A percentile compares a stretch with the other conserved stretches of the same genome.
These are phyloP conservation scores for Hipparchia semele DNA, from an alignment of 2,888 invertebrate species.

Conservation along the genomic window DNA sequence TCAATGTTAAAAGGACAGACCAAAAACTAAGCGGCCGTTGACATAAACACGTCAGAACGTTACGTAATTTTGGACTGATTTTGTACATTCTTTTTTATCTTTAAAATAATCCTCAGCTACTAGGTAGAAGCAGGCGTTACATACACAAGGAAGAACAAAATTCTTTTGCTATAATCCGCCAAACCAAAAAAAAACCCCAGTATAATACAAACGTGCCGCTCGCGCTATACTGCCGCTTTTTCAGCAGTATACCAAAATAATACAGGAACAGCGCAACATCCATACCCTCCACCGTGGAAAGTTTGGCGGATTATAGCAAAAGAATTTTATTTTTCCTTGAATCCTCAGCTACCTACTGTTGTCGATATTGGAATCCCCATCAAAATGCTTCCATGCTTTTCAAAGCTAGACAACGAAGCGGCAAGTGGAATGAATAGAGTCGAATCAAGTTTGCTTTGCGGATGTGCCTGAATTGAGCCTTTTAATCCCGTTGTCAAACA, in stretches of 20 bases:
- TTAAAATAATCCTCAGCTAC: no score
- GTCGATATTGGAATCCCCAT: not conserved
- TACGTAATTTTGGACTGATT: not conserved
- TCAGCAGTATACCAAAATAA: no score
- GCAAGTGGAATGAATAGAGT: conserved; percentile 1
- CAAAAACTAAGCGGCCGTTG: not conserved
- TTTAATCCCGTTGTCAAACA: conserved; percentile 29
- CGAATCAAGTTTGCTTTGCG: conserved; percentile 30
- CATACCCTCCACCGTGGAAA: no score
- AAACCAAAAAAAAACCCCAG: no score
- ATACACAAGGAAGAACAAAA: no score
- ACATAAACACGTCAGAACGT: not conserved
- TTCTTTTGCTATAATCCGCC: no score
- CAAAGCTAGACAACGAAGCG: conserved; percentile 2
- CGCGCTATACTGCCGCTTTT: not conserved
- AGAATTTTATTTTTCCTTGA: not conserved
- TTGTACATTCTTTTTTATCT: no score
- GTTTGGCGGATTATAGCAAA: not conserved
- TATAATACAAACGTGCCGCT: no score
- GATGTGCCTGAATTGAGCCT: conserved; percentile 12
- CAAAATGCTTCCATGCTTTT: not conserved
- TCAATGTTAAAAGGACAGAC: conserved; percentile 1
- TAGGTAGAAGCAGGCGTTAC: no score
- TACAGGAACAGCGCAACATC: no score
- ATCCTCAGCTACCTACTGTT: not conserved